phyloP scores from a whole-genome alignment of 1,140 invertebrate species.

The Metopolophium dirhodum region DNA sequence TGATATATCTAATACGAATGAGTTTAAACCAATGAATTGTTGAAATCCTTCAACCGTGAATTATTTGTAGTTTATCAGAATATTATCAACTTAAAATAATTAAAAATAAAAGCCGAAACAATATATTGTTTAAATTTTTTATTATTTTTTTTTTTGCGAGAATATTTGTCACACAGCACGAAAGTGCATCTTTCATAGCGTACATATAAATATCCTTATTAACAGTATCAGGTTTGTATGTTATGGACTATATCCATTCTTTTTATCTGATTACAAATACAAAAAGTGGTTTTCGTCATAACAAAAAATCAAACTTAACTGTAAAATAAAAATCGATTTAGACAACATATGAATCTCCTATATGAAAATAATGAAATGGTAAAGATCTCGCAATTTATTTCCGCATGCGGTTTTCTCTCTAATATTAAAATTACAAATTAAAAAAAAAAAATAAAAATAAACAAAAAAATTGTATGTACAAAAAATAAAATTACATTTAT shows the following conservation, averaged over 20 bases:
- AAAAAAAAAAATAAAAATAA: conserved; percentile 52
- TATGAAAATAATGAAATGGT: conserved; percentile 51
- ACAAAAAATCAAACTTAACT: conserved; percentile 55
- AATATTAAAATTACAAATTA: conserved; percentile 56
- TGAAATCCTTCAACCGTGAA: not conserved
- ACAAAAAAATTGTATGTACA: conserved; percentile 57
- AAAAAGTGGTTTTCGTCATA: conserved; percentile 54
- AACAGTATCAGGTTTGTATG: conserved; percentile 52
- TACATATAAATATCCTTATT: conserved; percentile 52
- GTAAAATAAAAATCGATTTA: conserved; percentile 55
- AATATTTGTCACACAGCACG: conserved; percentile 57
- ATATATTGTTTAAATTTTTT: conserved; percentile 46
- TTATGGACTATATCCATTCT: conserved; percentile 48
- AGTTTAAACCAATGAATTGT: not conserved
- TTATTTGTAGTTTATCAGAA: conserved; percentile 11
- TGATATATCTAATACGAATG: not conserved
- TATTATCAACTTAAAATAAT: conserved; percentile 6
- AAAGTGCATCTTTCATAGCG: conserved; percentile 48
- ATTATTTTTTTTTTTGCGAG: conserved; percentile 55
- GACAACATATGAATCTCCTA: conserved; percentile 47
- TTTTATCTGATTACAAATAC: conserved; percentile 53
- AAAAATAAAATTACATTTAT: conserved; percentile 57
- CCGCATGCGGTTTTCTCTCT: conserved; percentile 40
- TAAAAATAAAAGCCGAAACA: conserved; percentile 48
- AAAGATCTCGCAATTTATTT: conserved; percentile 56